Evolutionary conservation across 2,888 invertebrate species (phyloP).

Genomic region (Chaitophorus viminalis): DNA sequence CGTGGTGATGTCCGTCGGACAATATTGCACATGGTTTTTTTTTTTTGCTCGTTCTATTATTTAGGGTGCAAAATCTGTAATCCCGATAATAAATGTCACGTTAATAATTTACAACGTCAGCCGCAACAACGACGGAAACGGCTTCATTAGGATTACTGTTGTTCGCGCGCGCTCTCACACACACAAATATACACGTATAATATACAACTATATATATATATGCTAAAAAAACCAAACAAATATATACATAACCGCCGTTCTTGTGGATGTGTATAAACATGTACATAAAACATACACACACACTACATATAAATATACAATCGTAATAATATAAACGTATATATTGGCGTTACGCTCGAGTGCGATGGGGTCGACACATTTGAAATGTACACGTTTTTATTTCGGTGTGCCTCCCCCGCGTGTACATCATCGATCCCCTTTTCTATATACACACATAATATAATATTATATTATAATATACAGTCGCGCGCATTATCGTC

Average conservation of each 20-base stretch:
- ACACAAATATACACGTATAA: neutral
- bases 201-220: conserved; percentile 3
- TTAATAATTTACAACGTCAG: conserved; percentile 47
- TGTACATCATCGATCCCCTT: conserved; percentile 18
- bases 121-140: conserved; percentile 1
- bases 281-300: neutral
- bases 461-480: neutral
- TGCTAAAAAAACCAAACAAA: conserved; percentile 38
- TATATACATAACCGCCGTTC: neutral
- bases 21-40: conserved; percentile 12
- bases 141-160: conserved; percentile 47
- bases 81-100: conserved; percentile 50
- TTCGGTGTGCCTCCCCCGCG: conserved; percentile 27
- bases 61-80: conserved; percentile 52
- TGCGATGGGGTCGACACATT: conserved; percentile 40
- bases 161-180: neutral
- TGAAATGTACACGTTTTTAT: conserved; percentile 46
- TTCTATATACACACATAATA: neutral
- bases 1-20: neutral
- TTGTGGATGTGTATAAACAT: no score
- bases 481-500: conserved; percentile 19
- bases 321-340: neutral
- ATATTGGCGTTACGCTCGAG: conserved; percentile 22
- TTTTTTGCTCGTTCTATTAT: conserved; percentile 8
- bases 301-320: neutral